Percentiles rank a stretch among this genome's conserved stretches.
phyloP scores from a whole-genome alignment of 2,113 vertebrate genomes.

The Oncorhynchus gorbuscha region DNA sequence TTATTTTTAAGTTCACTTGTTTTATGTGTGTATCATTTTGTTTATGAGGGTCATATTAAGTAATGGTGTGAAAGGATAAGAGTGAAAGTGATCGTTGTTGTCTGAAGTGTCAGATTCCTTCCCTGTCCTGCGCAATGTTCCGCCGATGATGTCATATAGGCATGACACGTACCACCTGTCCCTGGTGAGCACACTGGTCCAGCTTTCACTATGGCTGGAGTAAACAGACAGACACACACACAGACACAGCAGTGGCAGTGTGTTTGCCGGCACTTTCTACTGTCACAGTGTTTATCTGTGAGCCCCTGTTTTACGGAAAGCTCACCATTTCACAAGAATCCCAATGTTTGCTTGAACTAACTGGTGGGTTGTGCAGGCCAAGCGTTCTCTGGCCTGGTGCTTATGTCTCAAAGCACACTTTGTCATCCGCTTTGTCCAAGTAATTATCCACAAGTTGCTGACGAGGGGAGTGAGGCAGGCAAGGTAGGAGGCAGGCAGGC shows the following conservation, averaged over 20 bases:
- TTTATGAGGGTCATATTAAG: too few species aligned
- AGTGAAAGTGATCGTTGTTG: slow-evolving; percentile 28
- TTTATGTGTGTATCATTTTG: background rate
- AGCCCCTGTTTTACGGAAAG: slow-evolving; percentile 52
- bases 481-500: slow-evolving; percentile 19
- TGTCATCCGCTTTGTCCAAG: slow-evolving; percentile 49
- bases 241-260: slow-evolving; percentile 44
- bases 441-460: slow-evolving; percentile 54
- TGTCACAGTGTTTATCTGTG: slow-evolving; percentile 36
- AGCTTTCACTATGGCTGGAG: slow-evolving; percentile 43
- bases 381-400: slow-evolving; percentile 27
- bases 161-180: slow-evolving; percentile 41
- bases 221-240: background rate
- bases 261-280: slow-evolving; percentile 50
- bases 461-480: slow-evolving; percentile 39
- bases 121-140: slow-evolving; percentile 32
- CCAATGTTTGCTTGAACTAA: slow-evolving; percentile 64
- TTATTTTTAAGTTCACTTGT: background rate
- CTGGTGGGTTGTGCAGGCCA: slow-evolving; percentile 54
- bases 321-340: slow-evolving; percentile 61
- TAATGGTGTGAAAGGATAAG: background rate
- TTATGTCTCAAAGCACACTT: slow-evolving; percentile 59
- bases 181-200: slow-evolving; percentile 40
- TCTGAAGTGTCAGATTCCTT: slow-evolving; percentile 21
- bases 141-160: slow-evolving; percentile 39